A percentile compares a stretch with the other conserved stretches of the same genome.
phyloP scores from a whole-genome alignment of 2,888 invertebrate species.

The Stenichneumon culpator region DNA sequence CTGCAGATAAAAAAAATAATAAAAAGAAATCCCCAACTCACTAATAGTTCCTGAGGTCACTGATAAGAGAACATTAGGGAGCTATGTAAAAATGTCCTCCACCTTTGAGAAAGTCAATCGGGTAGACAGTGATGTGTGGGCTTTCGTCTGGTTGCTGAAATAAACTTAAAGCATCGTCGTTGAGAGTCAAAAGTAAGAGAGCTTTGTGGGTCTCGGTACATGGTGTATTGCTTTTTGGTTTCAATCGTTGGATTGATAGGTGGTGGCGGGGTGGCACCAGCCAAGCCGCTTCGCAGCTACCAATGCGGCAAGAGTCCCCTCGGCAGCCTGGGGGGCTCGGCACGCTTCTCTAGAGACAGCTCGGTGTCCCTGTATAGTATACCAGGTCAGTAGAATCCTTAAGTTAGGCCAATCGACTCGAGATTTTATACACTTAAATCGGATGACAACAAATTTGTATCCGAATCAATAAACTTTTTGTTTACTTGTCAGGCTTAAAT shows the following conservation, averaged over 20 bases:
- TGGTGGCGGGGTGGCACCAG: constrained; percentile 86
- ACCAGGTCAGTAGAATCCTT: constrained; percentile 86
- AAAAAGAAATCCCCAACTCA: no score
- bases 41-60: no score
- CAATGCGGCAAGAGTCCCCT: constrained; percentile 85
- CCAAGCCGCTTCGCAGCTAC: constrained; percentile 88
- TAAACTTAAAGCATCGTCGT: constrained; percentile 2
- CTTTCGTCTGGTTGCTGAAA: neutral
- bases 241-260: constrained; percentile 83
- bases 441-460: neutral
- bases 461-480: no score
- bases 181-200: neutral
- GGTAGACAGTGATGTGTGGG: no score
- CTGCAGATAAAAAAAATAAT: neutral
- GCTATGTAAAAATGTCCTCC: no score
- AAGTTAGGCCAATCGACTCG: constrained; percentile 66
- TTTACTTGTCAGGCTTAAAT: no score
- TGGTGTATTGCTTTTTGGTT: constrained; percentile 80
- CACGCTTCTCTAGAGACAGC: constrained; percentile 84
- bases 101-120: no score
- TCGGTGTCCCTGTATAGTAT: constrained; percentile 86
- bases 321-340: constrained; percentile 83
- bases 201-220: constrained; percentile 72
- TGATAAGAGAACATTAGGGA: no score
- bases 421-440: constrained; percentile 4